Evolutionary conservation across 2,113 vertebrate genomes (phyloP).

Genomic region (Phasianus colchicus): DNA sequence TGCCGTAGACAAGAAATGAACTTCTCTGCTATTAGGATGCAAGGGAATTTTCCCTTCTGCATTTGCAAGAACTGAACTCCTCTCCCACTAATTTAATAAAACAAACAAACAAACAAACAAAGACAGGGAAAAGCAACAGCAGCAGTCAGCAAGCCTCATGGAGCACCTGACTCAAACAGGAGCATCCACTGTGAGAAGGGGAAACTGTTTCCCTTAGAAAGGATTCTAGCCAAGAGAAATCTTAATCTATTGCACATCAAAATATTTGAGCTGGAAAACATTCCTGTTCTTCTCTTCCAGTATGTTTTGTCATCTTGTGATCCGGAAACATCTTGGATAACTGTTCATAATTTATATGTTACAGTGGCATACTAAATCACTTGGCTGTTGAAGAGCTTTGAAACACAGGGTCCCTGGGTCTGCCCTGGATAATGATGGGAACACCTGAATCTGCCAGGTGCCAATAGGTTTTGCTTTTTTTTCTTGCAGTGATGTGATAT

Average conservation of each 20-base stretch:
- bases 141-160: background rate
- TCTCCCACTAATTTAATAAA: background rate
- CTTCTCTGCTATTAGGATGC: background rate
- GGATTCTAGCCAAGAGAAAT: background rate
- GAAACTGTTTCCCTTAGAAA: background rate
- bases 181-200: background rate
- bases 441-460: background rate
- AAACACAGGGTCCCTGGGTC: background rate
- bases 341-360: conserved; percentile 45
- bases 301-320: conserved; percentile 6
- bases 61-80: rapidly evolving
- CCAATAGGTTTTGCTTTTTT: background rate
- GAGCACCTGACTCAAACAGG: background rate
- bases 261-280: conserved; percentile 1
- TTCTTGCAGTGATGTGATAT: background rate
- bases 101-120: background rate
- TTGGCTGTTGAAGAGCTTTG: background rate
- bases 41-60: background rate
- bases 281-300: background rate
- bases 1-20: background rate
- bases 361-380: background rate
- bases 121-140: background rate
- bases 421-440: background rate
- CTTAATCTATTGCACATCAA: background rate
- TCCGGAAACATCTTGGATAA: conserved; percentile 5